Evolutionary conservation across 2,888 invertebrate species (phyloP).

Genomic region (Tenthredo mesomela): DNA sequence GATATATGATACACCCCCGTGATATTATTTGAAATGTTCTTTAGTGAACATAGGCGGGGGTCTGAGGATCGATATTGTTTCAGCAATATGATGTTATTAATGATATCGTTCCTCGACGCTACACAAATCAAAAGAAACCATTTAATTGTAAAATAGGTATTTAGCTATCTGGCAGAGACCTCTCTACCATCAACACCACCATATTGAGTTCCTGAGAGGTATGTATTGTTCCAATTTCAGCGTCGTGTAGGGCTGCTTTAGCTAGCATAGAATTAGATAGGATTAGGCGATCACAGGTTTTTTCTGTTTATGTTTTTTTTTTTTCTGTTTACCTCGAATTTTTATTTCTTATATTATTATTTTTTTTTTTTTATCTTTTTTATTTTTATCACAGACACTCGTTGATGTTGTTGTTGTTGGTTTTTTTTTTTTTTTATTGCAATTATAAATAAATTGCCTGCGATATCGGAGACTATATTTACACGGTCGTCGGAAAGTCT

Average conservation of each 20-base stretch:
- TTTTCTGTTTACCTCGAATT: background rate
- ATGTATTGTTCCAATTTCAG: slow-evolving; percentile 74
- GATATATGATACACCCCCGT: slow-evolving; percentile 35
- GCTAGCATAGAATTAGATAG: slow-evolving; percentile 40
- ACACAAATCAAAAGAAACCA: slow-evolving; percentile 57
- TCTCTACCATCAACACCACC: slow-evolving; percentile 53
- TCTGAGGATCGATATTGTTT: slow-evolving; percentile 47
- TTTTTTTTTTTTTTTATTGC: background rate
- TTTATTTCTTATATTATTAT: background rate
- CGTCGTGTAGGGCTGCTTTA: slow-evolving; percentile 69
- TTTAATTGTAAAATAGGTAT: slow-evolving; percentile 71
- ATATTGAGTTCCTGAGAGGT: slow-evolving; percentile 70
- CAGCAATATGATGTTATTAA: slow-evolving; percentile 24
- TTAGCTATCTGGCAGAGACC: slow-evolving; percentile 74
- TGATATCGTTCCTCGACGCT: slow-evolving; percentile 46
- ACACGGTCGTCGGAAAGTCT: background rate
- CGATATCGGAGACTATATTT: slow-evolving; percentile 36
- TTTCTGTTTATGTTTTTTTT: background rate
- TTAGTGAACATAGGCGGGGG: slow-evolving; percentile 43
- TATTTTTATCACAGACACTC: background rate
- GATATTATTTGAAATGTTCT: slow-evolving; percentile 31
- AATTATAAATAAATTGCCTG: slow-evolving; percentile 5
- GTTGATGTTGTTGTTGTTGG: background rate
- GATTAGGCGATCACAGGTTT: background rate
- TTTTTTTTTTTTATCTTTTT: background rate